Evolutionary conservation across 92 coral and sea anemone genomes (phyloP).

Genomic region (Parazoanthus swiftii): DNA sequence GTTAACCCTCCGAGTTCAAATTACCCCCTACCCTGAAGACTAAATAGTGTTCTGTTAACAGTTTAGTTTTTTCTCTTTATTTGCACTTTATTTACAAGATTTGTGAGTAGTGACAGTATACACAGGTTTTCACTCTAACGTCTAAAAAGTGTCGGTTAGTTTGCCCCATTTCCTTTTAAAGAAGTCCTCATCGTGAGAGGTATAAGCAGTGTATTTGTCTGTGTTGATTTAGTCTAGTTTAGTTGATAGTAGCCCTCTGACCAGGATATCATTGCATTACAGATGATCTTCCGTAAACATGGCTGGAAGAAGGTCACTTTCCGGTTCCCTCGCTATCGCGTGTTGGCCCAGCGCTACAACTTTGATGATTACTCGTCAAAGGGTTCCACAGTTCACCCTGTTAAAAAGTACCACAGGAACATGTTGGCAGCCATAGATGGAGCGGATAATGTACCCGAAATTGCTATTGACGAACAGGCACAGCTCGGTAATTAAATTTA

Average conservation of each 20-base stretch:
- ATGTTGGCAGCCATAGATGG: conserved; percentile 67
- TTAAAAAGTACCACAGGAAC: conserved; percentile 86
- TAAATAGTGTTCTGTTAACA: background rate
- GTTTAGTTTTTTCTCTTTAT: too few species aligned
- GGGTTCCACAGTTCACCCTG: conserved; percentile 98
- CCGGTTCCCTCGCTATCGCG: conserved; percentile 93
- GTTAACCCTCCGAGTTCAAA: background rate
- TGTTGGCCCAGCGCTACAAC: conserved; percentile 83
- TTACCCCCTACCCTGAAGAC: background rate
- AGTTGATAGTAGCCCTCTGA: background rate
- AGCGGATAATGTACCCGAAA: conserved; percentile 49
- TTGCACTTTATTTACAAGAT: too few species aligned
- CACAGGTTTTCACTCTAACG: too few species aligned
- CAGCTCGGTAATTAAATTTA: conserved; percentile 39
- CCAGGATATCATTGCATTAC: conserved; percentile 2
- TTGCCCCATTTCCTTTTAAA: too few species aligned
- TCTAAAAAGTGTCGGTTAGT: too few species aligned
- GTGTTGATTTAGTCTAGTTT: too few species aligned
- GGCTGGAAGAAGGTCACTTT: conserved; percentile 95
- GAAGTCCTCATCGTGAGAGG: too few species aligned
- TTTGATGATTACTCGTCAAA: conserved; percentile 97
- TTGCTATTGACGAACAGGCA: conserved; percentile 50
- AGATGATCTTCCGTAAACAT: conserved; percentile 95
- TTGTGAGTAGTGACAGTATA: too few species aligned
- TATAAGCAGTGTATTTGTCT: too few species aligned